Base-by-base conservation (phyloP, 2,888 invertebrate species). In the Antheraea yamamai region DNA sequence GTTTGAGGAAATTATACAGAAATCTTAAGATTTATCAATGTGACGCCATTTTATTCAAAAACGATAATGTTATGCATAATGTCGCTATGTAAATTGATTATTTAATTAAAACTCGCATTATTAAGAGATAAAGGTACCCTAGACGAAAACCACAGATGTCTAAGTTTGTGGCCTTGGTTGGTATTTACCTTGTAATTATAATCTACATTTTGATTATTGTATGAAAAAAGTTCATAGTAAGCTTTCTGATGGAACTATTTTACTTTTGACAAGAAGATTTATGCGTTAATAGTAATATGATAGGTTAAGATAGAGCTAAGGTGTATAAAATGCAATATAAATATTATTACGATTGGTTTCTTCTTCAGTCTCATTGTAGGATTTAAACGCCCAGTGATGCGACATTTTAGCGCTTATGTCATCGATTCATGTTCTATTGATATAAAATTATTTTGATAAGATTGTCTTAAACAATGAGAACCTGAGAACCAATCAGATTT, bases 1-100 rank as follows among this genome's bases (percentile, higher is more conserved):
- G 68, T 68, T 68, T 68, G 35, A 61, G 23, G 35, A 68, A 68
- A 68, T 61, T 35, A 68, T 35, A 68, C 14, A 68, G 18, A 35
- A 30, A 18, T 35, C 18, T 68, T 68, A 35, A 30, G 68, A 30
- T 68, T 23, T 61, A 61, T 61, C n/a, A 68, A 68, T 18, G 18
- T 68, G 35, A 68, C n/a, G 68, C 30, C 26, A 68, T 68, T 35
- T 7, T 30, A 68, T 68, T 35, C 4, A 8, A 18, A 18, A 4
- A 35, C 26, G 30, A 30, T n/a, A 58, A 10, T 58, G n/a, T 58
- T 58, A 58, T 55, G 58, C n/a, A 58, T n/a, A 20, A 10, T 55
- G 0, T 55, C 14, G 55, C 18, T 55, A n/a, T 23, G n/a, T 61
- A 61, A 61, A 61, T 61, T 61, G 23, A n/a, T n/a, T 61, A 61